phyloP scores from a whole-genome alignment of 2,113 vertebrate genomes.

The Mobula hypostoma region DNA sequence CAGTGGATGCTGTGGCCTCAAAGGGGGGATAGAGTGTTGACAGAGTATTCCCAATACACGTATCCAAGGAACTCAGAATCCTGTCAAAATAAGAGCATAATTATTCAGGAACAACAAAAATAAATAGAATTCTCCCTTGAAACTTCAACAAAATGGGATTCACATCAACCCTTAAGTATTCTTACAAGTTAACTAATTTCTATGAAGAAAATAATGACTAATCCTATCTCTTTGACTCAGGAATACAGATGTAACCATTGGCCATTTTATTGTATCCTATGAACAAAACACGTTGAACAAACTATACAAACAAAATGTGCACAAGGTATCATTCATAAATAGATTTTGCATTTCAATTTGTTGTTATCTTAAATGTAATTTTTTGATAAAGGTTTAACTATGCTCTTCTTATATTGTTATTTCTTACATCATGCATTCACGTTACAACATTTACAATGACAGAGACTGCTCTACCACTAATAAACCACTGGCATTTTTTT shows the following conservation, averaged over 20 bases:
- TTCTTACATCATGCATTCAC: background rate
- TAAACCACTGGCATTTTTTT: no score
- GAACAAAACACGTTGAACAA: background rate
- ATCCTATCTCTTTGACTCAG: background rate
- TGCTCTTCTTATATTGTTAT: background rate
- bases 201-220: background rate
- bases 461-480: background rate
- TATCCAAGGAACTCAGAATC: slow-evolving; percentile 67
- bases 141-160: slow-evolving; percentile 40
- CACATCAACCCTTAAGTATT: background rate
- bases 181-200: background rate
- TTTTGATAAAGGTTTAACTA: background rate
- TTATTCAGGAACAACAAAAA: background rate
- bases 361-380: background rate
- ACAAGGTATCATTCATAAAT: background rate
- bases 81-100: slow-evolving; percentile 47
- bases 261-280: background rate
- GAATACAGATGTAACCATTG: background rate
- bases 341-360: background rate
- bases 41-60: slow-evolving; percentile 58
- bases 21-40: slow-evolving; percentile 59
- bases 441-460: background rate
- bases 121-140: background rate
- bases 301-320: background rate
- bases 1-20: slow-evolving; percentile 57